These are phyloP conservation scores for Drosophila setosimentum DNA, from an alignment of 2,888 invertebrate species.

Conservation along the genomic window DNA sequence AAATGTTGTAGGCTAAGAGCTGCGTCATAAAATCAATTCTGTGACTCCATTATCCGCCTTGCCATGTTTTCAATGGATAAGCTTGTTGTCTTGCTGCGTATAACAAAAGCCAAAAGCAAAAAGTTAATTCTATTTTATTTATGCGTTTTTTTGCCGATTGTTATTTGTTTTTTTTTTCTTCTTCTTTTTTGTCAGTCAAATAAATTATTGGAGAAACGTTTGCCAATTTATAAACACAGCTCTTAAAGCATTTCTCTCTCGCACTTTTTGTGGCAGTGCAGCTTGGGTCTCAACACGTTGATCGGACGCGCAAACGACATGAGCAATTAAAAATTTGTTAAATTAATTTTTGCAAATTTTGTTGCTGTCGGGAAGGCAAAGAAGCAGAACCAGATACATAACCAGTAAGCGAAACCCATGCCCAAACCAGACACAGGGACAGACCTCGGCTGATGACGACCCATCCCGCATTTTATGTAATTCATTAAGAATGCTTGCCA, in stretches of 20 bases:
- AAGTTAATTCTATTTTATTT: neutral
- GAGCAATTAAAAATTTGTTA: conserved; percentile 63
- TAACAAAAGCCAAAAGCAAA: neutral
- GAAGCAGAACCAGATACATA: conserved; percentile 47
- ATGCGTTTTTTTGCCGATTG: neutral
- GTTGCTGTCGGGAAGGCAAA: conserved; percentile 45
- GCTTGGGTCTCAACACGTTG: conserved; percentile 58
- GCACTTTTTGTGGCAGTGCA: conserved; percentile 38
- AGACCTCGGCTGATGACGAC: conserved; percentile 16
- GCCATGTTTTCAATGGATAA: neutral
- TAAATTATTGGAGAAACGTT: neutral
- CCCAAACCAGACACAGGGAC: conserved; percentile 7
- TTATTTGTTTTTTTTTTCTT: neutral
- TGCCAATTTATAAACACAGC: neutral
- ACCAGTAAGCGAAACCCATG: conserved; percentile 24
- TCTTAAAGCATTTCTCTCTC: neutral
- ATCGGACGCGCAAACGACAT: conserved; percentile 78
- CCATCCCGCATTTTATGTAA: conserved; percentile 77
- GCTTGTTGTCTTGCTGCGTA: neutral
- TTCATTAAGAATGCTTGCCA: conserved; percentile 74
- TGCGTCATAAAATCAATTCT: neutral
- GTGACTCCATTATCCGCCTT: neutral
- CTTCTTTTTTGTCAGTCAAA: neutral
- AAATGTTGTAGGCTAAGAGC: neutral
- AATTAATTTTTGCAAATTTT: conserved; percentile 65